A percentile compares a stretch with the other conserved stretches of the same genome.
Conservation (phyloP, 2,888 invertebrate species). For the Thymelicus sylvestris region DNA sequence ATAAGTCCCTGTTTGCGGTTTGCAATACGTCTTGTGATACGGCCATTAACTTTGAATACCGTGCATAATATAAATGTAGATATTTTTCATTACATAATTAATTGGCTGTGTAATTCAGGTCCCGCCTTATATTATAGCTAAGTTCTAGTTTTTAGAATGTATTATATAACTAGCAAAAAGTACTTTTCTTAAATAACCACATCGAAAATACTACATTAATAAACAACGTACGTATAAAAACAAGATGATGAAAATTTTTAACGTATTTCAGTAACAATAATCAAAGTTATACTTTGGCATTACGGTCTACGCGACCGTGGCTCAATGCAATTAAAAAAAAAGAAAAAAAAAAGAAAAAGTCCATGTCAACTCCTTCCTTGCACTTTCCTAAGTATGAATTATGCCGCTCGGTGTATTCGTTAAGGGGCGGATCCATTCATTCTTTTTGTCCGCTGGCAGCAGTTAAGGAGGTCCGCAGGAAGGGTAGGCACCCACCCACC, state of each 20-base stretch:
- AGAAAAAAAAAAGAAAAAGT: conserved; percentile 58
- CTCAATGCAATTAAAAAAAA: conserved; percentile 38
- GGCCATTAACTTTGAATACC: not conserved
- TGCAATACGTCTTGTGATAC: conserved; percentile 8
- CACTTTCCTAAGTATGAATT: conserved; percentile 84
- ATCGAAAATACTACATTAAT: not conserved
- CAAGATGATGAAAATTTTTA: conserved; percentile 1
- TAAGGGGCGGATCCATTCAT: conserved; percentile 85
- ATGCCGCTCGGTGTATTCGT: conserved; percentile 85
- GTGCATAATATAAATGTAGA: not conserved
- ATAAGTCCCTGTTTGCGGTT: conserved; percentile 12
- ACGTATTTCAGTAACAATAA: conserved; percentile 32
- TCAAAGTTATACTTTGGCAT: conserved; percentile 37
- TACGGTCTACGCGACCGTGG: conserved; percentile 35
- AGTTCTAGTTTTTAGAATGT: too few relatives aligned
- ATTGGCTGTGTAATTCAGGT: too few relatives aligned
- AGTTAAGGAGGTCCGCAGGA: conserved; percentile 80
- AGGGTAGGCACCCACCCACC: conserved; percentile 56
- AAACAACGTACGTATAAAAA: not conserved
- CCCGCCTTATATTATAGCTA: too few relatives aligned
- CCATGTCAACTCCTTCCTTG: conserved; percentile 82
- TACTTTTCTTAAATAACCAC: not conserved
- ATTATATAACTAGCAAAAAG: not conserved
- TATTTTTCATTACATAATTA: not conserved
- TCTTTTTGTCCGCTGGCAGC: conserved; percentile 82